Evolutionary conservation across 1,140 invertebrate species (phyloP).

Genomic region (Drosophila pachea): DNA sequence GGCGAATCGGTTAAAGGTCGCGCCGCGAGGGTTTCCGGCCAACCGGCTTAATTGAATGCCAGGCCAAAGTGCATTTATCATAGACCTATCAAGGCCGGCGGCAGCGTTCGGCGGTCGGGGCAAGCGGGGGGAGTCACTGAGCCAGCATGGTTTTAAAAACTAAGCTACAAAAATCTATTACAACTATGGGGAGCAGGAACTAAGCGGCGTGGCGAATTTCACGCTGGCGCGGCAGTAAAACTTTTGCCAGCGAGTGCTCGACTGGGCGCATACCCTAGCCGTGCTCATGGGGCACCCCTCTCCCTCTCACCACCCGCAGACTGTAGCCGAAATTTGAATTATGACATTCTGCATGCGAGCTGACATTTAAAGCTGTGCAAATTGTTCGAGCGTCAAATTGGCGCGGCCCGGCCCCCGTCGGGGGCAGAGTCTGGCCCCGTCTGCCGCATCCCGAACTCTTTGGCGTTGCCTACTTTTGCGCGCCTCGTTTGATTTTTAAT

Average conservation of each 20-base stretch:
- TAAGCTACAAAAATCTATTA: constrained; percentile 67
- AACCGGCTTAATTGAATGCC: constrained; percentile 65
- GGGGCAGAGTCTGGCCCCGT: neutral
- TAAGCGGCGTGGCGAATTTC: constrained; percentile 67
- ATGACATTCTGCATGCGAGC: constrained; percentile 73
- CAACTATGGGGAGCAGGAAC: constrained; percentile 29
- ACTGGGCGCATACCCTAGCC: constrained; percentile 1
- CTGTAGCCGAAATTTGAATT: constrained; percentile 58
- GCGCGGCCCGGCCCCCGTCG: constrained; percentile 40
- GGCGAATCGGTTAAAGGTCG: constrained; percentile 48
- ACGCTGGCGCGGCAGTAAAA: constrained; percentile 66
- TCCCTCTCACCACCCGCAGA: neutral
- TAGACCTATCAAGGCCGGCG: constrained; percentile 16
- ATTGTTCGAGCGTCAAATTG: constrained; percentile 75
- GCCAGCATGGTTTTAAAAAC: constrained; percentile 44
- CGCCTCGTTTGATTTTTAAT: constrained; percentile 70
- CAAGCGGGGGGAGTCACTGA: neutral
- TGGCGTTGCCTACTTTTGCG: constrained; percentile 65
- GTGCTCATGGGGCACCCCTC: neutral
- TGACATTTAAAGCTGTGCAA: constrained; percentile 76
- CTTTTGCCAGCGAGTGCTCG: neutral
- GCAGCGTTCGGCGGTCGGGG: too few relatives aligned
- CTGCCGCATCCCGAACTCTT: neutral
- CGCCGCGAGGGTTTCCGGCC: constrained; percentile 21
- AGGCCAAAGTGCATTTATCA: constrained; percentile 67